Base-by-base conservation (phyloP, 2,797 vertebrate species). In the Coregonus suidteri region DNA sequence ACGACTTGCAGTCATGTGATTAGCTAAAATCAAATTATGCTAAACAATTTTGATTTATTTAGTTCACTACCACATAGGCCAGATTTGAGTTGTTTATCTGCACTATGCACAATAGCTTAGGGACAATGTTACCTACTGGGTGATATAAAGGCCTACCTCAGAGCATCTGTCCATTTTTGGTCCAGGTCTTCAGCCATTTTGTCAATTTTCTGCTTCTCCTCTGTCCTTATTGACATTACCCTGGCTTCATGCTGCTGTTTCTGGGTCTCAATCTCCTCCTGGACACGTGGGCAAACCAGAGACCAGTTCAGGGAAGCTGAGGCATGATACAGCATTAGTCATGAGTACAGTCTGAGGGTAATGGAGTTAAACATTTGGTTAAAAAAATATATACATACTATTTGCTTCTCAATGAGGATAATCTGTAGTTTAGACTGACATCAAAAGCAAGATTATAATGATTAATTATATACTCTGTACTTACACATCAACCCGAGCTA, bases 161-260 rank as follows among this genome's bases (percentile, higher is more conserved):
- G 95, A 68, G 96, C 97, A 80, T 97, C 96, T 31, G 97, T 97
- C 98, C 98, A 99, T 71, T 99, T 99, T 79, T 97, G 94, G 89
- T 99, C 97, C 84, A 99, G 89, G 88, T 99, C 97, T 4, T 93
- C 95, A 0, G 96, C 96, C 94, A 99, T 96, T 89, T 94, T 96
- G 88, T 99, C 96, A 87, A 97, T 96, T 91, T 96, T 97, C 85
- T 97, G 93, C 71, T 97, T 98, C 74, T 98, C 97, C 51, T 99
- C 97, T 1, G 98, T 96, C 67, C 96, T 94, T 92, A 97, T 93
- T 82, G 94, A 84, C 87, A 94, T 94, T 84, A 99, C 94, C 76
- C 93, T 90, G 81, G 95, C 93, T 16, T 99, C 96, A 0, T 99
- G 96, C 81, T 98, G 95, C 74, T 96, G 96, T 65, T 97, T 97